Evolutionary conservation across 2,888 invertebrate genomes (phyloP).

Genomic region (Diplazon laetatorius): DNA sequence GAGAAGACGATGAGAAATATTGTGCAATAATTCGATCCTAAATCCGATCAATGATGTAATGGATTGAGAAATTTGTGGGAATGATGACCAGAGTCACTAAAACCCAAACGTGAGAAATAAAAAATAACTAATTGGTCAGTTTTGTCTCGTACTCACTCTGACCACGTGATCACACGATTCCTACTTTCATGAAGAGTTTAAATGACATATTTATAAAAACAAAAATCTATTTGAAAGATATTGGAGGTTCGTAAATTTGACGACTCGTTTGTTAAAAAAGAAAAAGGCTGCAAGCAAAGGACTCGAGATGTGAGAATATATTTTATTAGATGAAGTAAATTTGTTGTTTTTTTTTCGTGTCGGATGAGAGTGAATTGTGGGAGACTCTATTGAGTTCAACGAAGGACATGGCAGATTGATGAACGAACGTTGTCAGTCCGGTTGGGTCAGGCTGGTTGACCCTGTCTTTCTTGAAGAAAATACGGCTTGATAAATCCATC

Average conservation of each 20-base stretch:
- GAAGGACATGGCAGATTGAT: constrained; percentile 29
- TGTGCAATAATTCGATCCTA: constrained; percentile 2
- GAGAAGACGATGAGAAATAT: constrained; percentile 8
- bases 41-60: neutral
- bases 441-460: neutral
- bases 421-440: neutral
- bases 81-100: too few species aligned
- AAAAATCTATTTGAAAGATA: too few species aligned
- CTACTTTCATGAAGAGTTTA: too few species aligned
- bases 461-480: constrained; percentile 28
- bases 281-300: neutral
- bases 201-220: too few species aligned
- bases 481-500: constrained; percentile 33
- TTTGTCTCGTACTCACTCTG: too few species aligned
- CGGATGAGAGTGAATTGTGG: too few species aligned
- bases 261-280: neutral
- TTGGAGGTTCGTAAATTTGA: too few species aligned
- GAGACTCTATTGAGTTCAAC: neutral
- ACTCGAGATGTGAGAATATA: neutral
- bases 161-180: too few species aligned
- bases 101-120: too few species aligned
- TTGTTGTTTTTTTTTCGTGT: too few species aligned
- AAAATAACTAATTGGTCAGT: too few species aligned
- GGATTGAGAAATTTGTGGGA: too few species aligned
- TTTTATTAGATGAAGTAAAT: constrained; percentile 1